phyloP scores from a whole-genome alignment of 2,888 invertebrate species.

The Heliothis peltigera region DNA sequence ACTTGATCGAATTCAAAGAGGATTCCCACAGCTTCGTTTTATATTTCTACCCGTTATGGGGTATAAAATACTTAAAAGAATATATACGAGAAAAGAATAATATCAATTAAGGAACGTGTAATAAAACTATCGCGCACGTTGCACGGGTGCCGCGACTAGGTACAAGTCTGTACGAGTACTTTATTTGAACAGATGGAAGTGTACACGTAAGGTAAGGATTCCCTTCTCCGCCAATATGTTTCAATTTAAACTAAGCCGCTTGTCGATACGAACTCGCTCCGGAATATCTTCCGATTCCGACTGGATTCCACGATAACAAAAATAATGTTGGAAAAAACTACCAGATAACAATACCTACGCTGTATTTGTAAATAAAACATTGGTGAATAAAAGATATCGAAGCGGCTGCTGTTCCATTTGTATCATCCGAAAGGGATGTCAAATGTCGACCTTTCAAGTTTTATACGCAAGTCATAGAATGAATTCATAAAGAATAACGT shows the following conservation, averaged over 20 bases:
- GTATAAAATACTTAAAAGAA: conserved; percentile 31
- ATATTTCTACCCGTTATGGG: conserved; percentile 29
- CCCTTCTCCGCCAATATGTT: conserved; percentile 85
- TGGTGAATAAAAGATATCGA: conserved; percentile 56
- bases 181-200: conserved; percentile 77
- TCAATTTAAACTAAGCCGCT: conserved; percentile 89
- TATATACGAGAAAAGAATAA: conserved; percentile 48
- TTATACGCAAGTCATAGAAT: conserved; percentile 24
- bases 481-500: not conserved
- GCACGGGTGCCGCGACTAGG: conserved; percentile 15
- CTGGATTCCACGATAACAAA: conserved; percentile 75
- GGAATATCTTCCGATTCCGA: conserved; percentile 80
- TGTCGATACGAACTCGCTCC: conserved; percentile 82
- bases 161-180: conserved; percentile 55
- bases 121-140: conserved; percentile 35
- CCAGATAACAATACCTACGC: conserved; percentile 50
- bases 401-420: conserved; percentile 28
- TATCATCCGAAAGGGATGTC: conserved; percentile 18
- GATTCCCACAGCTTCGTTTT: conserved; percentile 21
- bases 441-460: conserved; percentile 9
- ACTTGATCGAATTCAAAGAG: conserved; percentile 40
- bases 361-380: conserved; percentile 54
- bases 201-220: conserved; percentile 79
- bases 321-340: conserved; percentile 68
- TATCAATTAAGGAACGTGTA: conserved; percentile 46